A percentile compares a stretch with the other conserved stretches of the same genome.
Evolutionary conservation across 2,888 invertebrate species (phyloP).

Genomic region (Orthonevra nobilis): DNA sequence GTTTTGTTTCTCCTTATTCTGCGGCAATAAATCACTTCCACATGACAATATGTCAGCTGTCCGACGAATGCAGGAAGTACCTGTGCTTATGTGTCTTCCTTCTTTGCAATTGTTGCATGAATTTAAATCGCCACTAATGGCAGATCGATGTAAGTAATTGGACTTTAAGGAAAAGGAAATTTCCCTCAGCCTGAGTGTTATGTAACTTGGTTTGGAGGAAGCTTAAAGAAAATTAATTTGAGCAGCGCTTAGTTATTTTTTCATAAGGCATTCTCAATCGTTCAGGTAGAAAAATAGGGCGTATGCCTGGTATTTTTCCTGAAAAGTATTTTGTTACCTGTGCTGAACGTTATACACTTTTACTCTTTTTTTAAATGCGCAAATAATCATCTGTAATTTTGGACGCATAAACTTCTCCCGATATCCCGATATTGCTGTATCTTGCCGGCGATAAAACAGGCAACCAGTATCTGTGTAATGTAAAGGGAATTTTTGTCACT

Average conservation of each 20-base stretch:
- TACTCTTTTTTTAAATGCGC: too few relatives aligned
- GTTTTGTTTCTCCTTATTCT: not conserved
- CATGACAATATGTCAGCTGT: slow-evolving; percentile 9
- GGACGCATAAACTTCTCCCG: too few relatives aligned
- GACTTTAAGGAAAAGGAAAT: slow-evolving; percentile 36
- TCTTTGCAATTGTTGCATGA: slow-evolving; percentile 10
- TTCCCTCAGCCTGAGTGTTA: slow-evolving; percentile 7
- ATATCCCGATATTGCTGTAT: too few relatives aligned
- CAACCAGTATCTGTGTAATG: too few relatives aligned
- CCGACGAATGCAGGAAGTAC: slow-evolving; percentile 35
- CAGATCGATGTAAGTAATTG: slow-evolving; percentile 12
- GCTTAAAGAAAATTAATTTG: slow-evolving; percentile 7
- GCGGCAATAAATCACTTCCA: slow-evolving; percentile 19
- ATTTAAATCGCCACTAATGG: slow-evolving; percentile 24
- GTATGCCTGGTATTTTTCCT: too few relatives aligned
- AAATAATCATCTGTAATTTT: too few relatives aligned
- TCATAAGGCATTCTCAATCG: slow-evolving; percentile 5
- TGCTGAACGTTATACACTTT: too few relatives aligned
- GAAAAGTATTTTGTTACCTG: too few relatives aligned
- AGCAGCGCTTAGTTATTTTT: not conserved
- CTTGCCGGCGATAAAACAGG: too few relatives aligned
- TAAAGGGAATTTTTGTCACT: too few relatives aligned
- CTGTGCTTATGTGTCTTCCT: slow-evolving; percentile 32
- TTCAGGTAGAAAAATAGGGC: slow-evolving; percentile 19
- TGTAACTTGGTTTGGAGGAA: slow-evolving; percentile 37